Evolutionary conservation across 2,113 vertebrate species (phyloP), one percentile per base, ranked within the genome.

Genomic region (Anhinga rufa): DNA sequence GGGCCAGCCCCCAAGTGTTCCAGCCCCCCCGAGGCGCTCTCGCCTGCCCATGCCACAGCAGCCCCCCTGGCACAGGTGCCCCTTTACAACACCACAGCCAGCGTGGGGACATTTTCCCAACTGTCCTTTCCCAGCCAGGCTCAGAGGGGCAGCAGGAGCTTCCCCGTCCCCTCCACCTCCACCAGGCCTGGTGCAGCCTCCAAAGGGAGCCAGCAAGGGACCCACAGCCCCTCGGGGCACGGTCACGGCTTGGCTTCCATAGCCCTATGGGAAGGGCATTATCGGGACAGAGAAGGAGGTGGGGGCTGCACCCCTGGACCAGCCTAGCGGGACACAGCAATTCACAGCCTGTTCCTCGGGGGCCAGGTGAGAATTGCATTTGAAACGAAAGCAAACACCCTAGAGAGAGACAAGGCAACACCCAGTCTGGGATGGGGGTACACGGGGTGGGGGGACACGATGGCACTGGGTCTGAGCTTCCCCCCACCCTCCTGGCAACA

Each of bases 11-110:
- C 42, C 1, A 10, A 26, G 15, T 1, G 3, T 10, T 38, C 44
- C 51, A 52, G 29, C 5, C 18, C 21, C 14, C 3, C 1, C 1
- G 0, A 44, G 4, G 4, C 3, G 5, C 40, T n/a, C 16, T 6
- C 9, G 13, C 10, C 64, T 52, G 26, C 24, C 36, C 19, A 22
- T 5, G 1, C 40, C 7, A 11, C 20, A 9, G 19, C 32, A 44
- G 49, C 13, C 19, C 29, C 58, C 9, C 42, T 1, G 0, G 79
- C 55, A 22, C 14, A 17, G 55, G 14, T 25, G 15, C 7, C 78
- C 29, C 34, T 54, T 28, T 21, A 15, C 24, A 26, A 24, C 17
- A 44, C 14, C 25, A 17, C 24, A 25, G 26, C 52, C 3, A 0
- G n/a, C 12, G 7, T 0, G 2, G 26, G 14, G 40, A 31, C 25